Base-by-base conservation (phyloP, 2,113 vertebrate species). In the Dicentrarchus labrax region DNA sequence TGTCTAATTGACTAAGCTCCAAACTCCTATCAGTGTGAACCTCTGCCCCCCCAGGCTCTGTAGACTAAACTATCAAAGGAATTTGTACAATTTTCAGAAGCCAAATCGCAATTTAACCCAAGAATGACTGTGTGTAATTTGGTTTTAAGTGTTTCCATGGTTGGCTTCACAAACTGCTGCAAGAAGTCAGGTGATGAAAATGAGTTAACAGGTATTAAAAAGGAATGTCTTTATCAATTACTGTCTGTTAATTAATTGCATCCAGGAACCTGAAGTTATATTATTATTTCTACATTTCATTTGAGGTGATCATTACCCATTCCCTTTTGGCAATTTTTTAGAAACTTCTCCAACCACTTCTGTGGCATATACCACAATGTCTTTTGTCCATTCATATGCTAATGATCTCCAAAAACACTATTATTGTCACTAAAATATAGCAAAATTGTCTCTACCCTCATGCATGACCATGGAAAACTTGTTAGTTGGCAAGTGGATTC, bases 1-100 rank as follows among this genome's bases (percentile, higher is more conserved):
- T 79, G 91, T 81, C 61, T 65, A 72, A 85, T 71, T 91, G 90
- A 91, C 78, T 45, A 82, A 86, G 87, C 59, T 92, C 85, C 88
- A 85, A 83, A 69, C 76, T 82, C 51, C 80, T 81, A 79, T 89
- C 87, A 78, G 83, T 88, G 50, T 36, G 48, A 80, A 72, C 78
- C 53, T 72, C 53, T 80, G 57, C 80, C 88, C 82, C 61, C n/a
- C 54, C 54, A 65, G 71, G 7, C 72, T 50, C 64, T 19, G 61
- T 57, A 88, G 88, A 91, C 91, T 85, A 85, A 92, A 93, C 86
- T 76, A 87, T 89, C 43, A 8, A 0, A 90, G 67, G 88, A 91
- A 92, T 92, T 68, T 74, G 10, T 38, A 19, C 38, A 61, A 73
- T 67, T 30, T 50, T 54, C 45, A 65, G 72, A 80, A 43, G 84